Base-by-base conservation (phyloP, 2,113 vertebrate genomes). In the Scatophagus argus region DNA sequence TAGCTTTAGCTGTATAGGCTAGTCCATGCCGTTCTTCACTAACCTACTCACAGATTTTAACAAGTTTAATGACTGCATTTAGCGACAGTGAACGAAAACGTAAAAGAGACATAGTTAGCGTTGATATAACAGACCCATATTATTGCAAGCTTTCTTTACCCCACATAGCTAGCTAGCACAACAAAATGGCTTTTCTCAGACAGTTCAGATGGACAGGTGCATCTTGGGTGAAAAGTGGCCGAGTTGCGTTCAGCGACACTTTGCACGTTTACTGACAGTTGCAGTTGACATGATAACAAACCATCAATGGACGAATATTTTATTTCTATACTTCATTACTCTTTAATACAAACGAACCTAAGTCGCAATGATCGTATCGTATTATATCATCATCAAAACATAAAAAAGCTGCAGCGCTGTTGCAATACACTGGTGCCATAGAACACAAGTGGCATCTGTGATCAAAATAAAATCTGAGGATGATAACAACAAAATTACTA, bases 151-250 rank as follows among this genome's bases (percentile, higher is more conserved):
- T 91, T 79, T 82, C 86, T 89, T 82, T 83, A 79, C 66, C 83
- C 83, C 80, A 87, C 56, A 62, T 51, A 84, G 90, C 88, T 87
- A 88, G 87, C 91, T 91, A 92, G 84, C 89, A 92, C 87, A 94
- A 94, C 93, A 94, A 94, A 94, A 94, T 94, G 93, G 93, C 93
- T 92, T 92, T 92, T 92, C 77, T 70, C 59, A 81, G 70, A 39
- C 86, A 55, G 74, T 86, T 88, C 74, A 72, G 46, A 34, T 77
- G 78, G 74, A 89, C 90, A 92, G 89, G 87, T 91, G 93, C 92
- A 93, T 93, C 74, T 34, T 93, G 91, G 92, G 90, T 73, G 88
- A 93, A 87, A 84, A 78, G 54, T 65, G 41, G 49, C 52, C 5
- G 76, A 67, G 89, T 4, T 74, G 86, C 74, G 59, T 93, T 93